A percentile compares a stretch with the other conserved stretches of the same genome.
Conservation (phyloP, 2,888 invertebrate genomes). For the Synergus japonicus region DNA sequence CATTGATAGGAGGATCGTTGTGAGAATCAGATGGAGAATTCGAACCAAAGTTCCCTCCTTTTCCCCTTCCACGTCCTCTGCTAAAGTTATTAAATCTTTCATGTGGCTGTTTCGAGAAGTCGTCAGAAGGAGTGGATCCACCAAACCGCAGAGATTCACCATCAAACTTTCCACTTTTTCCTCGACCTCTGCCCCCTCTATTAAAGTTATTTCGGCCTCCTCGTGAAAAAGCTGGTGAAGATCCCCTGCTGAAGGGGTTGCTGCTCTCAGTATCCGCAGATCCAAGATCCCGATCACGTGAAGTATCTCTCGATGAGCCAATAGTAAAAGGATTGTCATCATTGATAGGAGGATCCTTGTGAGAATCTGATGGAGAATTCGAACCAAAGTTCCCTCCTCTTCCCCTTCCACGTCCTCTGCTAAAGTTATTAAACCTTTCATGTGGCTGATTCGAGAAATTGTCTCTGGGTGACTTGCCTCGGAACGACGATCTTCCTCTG, state of each 20-base stretch:
- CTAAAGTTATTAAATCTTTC: background rate
- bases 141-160: background rate
- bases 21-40: background rate
- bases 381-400: background rate
- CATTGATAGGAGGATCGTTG: background rate
- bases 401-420: slow-evolving; percentile 8
- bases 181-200: background rate
- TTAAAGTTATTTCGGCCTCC: background rate
- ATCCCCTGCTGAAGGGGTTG: background rate
- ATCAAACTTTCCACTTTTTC: background rate
- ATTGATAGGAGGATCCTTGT: background rate
- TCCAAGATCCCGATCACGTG: background rate
- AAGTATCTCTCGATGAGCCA: background rate
- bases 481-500: background rate
- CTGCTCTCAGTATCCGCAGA: background rate
- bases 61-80: slow-evolving; percentile 12
- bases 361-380: background rate
- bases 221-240: background rate
- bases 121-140: background rate
- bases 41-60: background rate
- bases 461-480: background rate
- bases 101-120: background rate
- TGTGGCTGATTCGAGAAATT: background rate
- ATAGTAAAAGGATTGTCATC: slow-evolving; percentile 30
- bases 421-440: background rate